These are phyloP conservation scores for Torymus texanus DNA, from an alignment of 2,888 invertebrate genomes.

Conservation along the genomic window DNA sequence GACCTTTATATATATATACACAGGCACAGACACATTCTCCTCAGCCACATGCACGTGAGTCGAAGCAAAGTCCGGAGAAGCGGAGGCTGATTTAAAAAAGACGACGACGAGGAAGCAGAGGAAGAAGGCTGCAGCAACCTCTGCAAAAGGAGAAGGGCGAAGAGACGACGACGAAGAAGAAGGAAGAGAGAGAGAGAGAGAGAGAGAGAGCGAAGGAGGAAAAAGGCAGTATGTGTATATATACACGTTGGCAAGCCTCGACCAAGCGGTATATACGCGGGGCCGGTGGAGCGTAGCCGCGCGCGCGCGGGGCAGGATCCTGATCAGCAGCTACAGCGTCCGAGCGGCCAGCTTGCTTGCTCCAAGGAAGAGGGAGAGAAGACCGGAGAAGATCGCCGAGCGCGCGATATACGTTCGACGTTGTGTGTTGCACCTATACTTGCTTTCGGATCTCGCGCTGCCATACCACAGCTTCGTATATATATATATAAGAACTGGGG, in stretches of 20 bases:
- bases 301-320: conserved; percentile 33
- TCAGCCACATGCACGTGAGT: background rate
- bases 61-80: conserved; percentile 13
- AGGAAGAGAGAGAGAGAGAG: conserved; percentile 45
- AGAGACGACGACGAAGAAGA: conserved; percentile 37
- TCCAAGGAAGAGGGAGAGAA: conserved; percentile 11
- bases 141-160: conserved; percentile 33
- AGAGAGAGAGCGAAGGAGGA: conserved; percentile 26
- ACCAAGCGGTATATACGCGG: background rate
- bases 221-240: background rate
- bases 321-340: conserved; percentile 39
- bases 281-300: conserved; percentile 18
- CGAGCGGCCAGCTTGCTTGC: too few relatives aligned
- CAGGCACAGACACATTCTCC: too few relatives aligned
- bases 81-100: conserved; percentile 39
- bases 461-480: background rate
- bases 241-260: conserved; percentile 51
- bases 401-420: conserved; percentile 7
- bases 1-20: background rate
- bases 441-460: conserved; percentile 30
- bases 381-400: conserved; percentile 58
- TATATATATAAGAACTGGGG: conserved; percentile 11
- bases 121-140: conserved; percentile 17
- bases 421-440: conserved; percentile 57
- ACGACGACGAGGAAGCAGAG: conserved; percentile 29